Percentiles rank a stretch among this genome's conserved stretches.
phyloP scores from a whole-genome alignment of 2,797 vertebrate species.

The Erethizon dorsatum region DNA sequence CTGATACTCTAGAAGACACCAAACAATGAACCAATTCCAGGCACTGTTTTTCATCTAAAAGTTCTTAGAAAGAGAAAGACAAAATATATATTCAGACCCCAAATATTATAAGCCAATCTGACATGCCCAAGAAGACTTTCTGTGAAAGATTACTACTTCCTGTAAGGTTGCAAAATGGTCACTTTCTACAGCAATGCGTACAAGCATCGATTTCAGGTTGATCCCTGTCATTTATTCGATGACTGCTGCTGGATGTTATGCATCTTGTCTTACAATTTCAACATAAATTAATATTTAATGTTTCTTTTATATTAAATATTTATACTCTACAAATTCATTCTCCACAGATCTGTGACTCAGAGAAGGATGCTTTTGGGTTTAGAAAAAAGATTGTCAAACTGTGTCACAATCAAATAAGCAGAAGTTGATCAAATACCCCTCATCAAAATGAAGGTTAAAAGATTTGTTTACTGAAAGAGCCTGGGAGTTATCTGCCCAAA shows the following conservation, averaged over 20 bases:
- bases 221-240: background rate
- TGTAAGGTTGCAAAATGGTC: background rate
- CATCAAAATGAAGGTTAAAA: background rate
- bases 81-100: background rate
- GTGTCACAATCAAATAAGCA: slow-evolving; percentile 48
- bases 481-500: background rate
- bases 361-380: slow-evolving; percentile 54
- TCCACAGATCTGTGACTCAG: slow-evolving; percentile 59
- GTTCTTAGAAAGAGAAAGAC: slow-evolving; percentile 37
- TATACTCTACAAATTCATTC: slow-evolving; percentile 63
- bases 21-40: background rate
- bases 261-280: slow-evolving; percentile 75
- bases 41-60: slow-evolving; percentile 12
- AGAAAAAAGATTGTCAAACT: background rate
- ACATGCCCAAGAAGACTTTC: background rate
- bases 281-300: slow-evolving; percentile 83
- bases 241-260: background rate
- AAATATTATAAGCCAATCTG: background rate
- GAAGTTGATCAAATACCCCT: slow-evolving; percentile 37
- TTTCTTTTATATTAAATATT: slow-evolving; percentile 82
- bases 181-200: background rate
- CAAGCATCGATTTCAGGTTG: background rate
- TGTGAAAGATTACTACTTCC: background rate
- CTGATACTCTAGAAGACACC: background rate
- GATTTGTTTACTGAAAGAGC: slow-evolving; percentile 34